Conservation (phyloP, 2,888 invertebrate species). For the Euplagia quadripunctaria region DNA sequence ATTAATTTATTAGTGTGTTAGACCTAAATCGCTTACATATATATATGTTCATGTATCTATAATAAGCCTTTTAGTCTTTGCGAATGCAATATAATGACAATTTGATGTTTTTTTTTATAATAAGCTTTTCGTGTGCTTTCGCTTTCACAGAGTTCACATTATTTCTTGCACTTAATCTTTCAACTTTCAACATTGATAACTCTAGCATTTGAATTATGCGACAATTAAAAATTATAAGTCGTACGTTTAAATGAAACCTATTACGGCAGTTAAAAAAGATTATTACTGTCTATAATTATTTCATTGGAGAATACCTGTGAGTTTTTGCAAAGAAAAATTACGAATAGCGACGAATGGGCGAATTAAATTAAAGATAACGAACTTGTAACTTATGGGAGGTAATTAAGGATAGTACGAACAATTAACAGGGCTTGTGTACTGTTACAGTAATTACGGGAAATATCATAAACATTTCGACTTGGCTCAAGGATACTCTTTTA, state of each 20-base stretch:
- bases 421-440: conserved; percentile 71
- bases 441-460: conserved; percentile 82
- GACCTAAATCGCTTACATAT: too few relatives aligned
- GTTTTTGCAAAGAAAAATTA: conserved; percentile 37
- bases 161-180: background rate
- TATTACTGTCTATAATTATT: conserved; percentile 45
- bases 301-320: conserved; percentile 30
- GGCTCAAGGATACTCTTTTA: conserved; percentile 69
- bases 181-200: background rate
- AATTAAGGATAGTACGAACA: conserved; percentile 65
- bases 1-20: too few relatives aligned
- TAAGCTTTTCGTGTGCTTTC: background rate
- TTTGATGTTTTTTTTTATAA: too few relatives aligned
- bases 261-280: conserved; percentile 24
- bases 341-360: conserved; percentile 45
- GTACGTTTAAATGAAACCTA: conserved; percentile 20
- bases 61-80: too few relatives aligned
- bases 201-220: background rate
- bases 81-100: too few relatives aligned
- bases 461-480: conserved; percentile 73
- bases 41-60: too few relatives aligned
- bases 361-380: conserved; percentile 51
- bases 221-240: background rate
- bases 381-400: conserved; percentile 47
- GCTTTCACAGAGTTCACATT: background rate